phyloP scores from a whole-genome alignment of 1,140 invertebrate species.

The Platorchestia sp. region DNA sequence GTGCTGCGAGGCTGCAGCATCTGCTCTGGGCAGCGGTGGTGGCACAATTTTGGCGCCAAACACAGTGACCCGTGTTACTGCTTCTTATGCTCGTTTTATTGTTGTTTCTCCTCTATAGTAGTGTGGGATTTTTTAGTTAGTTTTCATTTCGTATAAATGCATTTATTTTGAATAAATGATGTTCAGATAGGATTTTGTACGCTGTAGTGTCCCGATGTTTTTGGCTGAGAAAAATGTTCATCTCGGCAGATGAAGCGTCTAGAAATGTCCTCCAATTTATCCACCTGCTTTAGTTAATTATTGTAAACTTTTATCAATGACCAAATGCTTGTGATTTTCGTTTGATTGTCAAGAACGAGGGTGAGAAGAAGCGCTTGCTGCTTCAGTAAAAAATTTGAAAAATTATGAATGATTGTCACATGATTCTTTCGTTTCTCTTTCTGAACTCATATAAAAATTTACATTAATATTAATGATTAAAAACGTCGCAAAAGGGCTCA shows the following conservation, averaged over 20 bases:
- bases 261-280: not conserved
- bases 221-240: not conserved
- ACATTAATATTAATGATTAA: no score
- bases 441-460: no score
- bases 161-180: not conserved
- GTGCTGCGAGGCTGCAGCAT: not conserved
- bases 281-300: no score
- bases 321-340: no score
- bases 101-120: not conserved
- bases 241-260: not conserved
- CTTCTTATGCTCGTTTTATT: not conserved
- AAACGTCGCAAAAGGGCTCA: no score
- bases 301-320: no score
- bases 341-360: no score
- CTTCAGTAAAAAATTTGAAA: no score
- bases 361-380: no score
- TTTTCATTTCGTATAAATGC: not conserved
- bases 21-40: not conserved
- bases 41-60: not conserved
- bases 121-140: not conserved
- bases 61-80: not conserved
- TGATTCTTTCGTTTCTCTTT: no score
- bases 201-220: not conserved
- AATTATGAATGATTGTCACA: no score
- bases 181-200: not conserved